A percentile compares a stretch with the other conserved stretches of the same genome.
Evolutionary conservation across 2,888 invertebrate species (phyloP).

Genomic region (Invenusta paracnida): DNA sequence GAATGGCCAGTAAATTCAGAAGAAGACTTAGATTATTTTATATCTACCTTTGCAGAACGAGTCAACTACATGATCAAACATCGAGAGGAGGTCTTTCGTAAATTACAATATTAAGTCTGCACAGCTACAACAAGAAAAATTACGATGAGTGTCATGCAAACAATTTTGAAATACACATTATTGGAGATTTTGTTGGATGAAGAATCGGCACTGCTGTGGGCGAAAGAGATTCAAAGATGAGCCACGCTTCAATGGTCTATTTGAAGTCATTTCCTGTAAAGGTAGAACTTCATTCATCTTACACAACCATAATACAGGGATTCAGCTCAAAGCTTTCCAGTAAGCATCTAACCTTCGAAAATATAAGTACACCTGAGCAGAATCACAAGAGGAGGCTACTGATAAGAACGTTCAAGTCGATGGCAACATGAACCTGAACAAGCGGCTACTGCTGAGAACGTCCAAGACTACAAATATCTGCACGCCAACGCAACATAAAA

Average conservation of each 20-base stretch:
- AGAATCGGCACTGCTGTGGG: not conserved
- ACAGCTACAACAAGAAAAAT: not conserved
- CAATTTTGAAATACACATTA: not conserved
- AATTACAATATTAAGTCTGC: not conserved
- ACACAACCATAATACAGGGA: not conserved
- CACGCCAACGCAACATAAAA: not conserved
- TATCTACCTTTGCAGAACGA: not conserved
- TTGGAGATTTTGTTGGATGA: too few species aligned
- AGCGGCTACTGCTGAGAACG: too few species aligned
- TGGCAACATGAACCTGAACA: too few species aligned
- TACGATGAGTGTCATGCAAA: not conserved
- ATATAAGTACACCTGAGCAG: not conserved
- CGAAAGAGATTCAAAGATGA: not conserved
- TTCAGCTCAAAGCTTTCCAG: not conserved
- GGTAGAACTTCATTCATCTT: not conserved
- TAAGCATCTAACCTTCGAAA: not conserved
- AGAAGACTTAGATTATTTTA: not conserved
- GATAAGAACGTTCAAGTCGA: too few species aligned
- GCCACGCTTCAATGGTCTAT: not conserved
- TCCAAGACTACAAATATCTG: not conserved
- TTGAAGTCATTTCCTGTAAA: not conserved
- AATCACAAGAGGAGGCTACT: not conserved
- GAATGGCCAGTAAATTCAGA: not conserved
- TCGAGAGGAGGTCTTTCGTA: not conserved
- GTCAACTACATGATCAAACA: not conserved